These are phyloP conservation scores for Mimas tiliae DNA, from an alignment of 2,888 invertebrate genomes.

Conservation along the genomic window DNA sequence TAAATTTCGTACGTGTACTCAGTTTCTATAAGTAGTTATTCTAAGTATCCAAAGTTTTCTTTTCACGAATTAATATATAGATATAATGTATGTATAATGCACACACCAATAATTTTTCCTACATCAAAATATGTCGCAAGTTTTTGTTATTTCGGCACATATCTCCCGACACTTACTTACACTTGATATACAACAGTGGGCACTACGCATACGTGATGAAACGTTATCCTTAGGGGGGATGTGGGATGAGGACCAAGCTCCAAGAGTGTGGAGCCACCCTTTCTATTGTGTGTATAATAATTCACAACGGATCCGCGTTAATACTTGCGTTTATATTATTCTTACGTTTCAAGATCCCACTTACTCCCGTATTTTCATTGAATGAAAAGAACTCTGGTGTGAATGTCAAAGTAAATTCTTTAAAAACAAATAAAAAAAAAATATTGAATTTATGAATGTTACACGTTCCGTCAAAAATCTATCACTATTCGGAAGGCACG, in stretches of 20 bases:
- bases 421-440: too few species aligned
- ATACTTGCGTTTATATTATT: neutral
- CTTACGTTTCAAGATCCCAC: neutral
- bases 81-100: neutral
- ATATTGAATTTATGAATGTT: too few species aligned
- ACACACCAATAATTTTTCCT: neutral
- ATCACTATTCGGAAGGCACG: too few species aligned
- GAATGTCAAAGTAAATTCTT: too few species aligned
- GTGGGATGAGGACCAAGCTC: neutral
- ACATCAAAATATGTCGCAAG: neutral
- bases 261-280: neutral
- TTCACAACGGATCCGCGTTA: neutral
- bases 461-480: too few species aligned
- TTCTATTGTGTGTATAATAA: neutral
- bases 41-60: too few species aligned
- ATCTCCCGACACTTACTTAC: neutral
- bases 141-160: neutral
- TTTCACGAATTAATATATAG: too few species aligned
- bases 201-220: neutral
- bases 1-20: too few species aligned
- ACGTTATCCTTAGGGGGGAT: neutral
- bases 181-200: slow-evolving; percentile 2
- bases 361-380: neutral
- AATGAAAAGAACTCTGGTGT: neutral
- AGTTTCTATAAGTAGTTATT: too few species aligned